Conservation (phyloP, 2,888 invertebrate genomes). For the Helobdella robusta region DNA sequence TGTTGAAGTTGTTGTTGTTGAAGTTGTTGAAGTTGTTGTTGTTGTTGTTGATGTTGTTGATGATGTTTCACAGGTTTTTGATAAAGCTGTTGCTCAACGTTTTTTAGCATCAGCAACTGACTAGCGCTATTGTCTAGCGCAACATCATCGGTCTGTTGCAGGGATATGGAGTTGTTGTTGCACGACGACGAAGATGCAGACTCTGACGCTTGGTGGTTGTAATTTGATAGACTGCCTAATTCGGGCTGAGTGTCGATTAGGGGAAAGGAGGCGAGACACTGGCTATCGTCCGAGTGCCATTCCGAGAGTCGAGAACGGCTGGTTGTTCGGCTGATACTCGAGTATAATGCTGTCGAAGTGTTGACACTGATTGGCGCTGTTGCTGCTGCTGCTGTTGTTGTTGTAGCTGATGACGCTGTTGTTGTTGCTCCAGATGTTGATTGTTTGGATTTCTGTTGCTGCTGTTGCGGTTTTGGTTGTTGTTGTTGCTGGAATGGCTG, state of each 20-base stretch:
- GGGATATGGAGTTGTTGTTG: too few species aligned
- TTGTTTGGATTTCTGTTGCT: background rate
- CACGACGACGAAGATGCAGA: background rate
- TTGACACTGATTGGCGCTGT: background rate
- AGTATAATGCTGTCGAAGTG: background rate
- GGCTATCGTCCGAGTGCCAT: slow-evolving; percentile 16
- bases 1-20: slow-evolving; percentile 13
- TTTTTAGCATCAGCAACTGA: background rate
- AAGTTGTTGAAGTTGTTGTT: slow-evolving; percentile 8
- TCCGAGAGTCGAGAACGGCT: slow-evolving; percentile 24
- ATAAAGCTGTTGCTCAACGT: slow-evolving; percentile 2
- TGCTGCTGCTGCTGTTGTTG: slow-evolving; percentile 16
- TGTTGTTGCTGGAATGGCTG: too few species aligned
- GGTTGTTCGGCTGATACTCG: slow-evolving; percentile 18
- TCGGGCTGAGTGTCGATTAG: background rate
- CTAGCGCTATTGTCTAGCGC: too few species aligned
- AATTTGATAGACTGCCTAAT: background rate
- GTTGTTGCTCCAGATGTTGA: background rate
- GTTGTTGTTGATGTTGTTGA: slow-evolving; percentile 13
- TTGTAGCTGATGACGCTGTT: slow-evolving; percentile 6
- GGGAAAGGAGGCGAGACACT: background rate
- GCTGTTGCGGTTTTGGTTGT: background rate
- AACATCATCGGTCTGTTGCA: too few species aligned
- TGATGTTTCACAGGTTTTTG: background rate
- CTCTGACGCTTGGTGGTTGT: background rate